Percentiles rank a stretch among this genome's conserved stretches.
These are phyloP conservation scores for Illadopsis cleaveri DNA, from an alignment of 2,113 vertebrate species.

Conservation along the genomic window DNA sequence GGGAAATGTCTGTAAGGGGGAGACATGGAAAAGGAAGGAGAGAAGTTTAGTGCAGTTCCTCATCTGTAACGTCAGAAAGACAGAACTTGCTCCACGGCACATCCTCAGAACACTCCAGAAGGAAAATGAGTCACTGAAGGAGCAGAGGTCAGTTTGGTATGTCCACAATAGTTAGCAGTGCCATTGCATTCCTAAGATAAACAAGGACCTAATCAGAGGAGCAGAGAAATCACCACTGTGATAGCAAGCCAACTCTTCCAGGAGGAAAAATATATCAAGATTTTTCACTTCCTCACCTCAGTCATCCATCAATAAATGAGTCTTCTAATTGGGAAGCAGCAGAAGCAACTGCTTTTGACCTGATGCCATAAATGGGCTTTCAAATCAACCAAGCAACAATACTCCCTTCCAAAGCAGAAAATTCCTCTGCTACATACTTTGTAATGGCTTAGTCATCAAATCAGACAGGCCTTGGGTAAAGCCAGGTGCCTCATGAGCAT, in stretches of 20 bases:
- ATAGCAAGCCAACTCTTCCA: not conserved
- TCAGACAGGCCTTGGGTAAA: not conserved
- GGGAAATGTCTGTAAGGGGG: not conserved
- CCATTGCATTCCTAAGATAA: not conserved
- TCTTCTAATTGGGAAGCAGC: not conserved
- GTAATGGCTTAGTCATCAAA: slow-evolving; percentile 4
- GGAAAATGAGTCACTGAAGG: not conserved
- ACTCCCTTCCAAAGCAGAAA: slow-evolving; percentile 14
- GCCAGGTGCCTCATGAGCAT: not conserved
- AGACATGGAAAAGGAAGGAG: not conserved
- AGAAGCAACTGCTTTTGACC: slow-evolving; percentile 22
- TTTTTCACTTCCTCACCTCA: not conserved
- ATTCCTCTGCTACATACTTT: not conserved
- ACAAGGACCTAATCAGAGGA: not conserved
- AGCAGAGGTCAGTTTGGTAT: not conserved
- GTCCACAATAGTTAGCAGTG: not conserved
- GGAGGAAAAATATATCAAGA: not conserved
- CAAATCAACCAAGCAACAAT: not conserved
- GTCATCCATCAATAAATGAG: not conserved
- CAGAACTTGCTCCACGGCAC: not conserved
- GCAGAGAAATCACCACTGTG: not conserved
- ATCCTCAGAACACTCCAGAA: not conserved
- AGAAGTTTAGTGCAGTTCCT: not conserved
- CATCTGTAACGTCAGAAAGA: not conserved
- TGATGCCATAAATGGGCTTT: slow-evolving; percentile 6